Conservation (phyloP, 2,113 vertebrate genomes). For the Oxyura jamaicensis region DNA sequence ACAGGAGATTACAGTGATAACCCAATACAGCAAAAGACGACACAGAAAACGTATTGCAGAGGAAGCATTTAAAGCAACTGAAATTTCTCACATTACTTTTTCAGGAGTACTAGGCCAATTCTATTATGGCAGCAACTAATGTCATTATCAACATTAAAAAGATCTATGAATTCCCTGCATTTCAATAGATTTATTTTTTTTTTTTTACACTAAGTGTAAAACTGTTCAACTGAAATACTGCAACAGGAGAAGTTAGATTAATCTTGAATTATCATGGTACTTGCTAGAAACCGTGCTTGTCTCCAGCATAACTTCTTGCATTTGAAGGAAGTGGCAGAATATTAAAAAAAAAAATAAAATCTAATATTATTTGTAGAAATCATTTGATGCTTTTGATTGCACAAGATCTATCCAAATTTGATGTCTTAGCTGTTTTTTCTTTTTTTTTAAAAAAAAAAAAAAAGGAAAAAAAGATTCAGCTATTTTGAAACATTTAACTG, state of each 20-base stretch:
- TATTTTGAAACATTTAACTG: background rate
- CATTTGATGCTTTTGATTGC: background rate
- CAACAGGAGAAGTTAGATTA: background rate
- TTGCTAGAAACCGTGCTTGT: background rate
- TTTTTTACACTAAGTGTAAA: background rate
- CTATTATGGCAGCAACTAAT: background rate
- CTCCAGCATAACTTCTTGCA: background rate
- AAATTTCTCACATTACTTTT: background rate
- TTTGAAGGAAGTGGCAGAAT: background rate
- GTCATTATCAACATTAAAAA: background rate
- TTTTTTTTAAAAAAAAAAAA: background rate
- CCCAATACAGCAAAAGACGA: background rate
- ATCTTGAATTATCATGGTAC: background rate
- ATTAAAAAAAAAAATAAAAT: background rate
- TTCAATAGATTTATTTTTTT: background rate
- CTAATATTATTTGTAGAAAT: background rate
- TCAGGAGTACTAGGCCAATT: background rate
- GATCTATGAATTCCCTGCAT: too few species aligned
- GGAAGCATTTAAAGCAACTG: background rate
- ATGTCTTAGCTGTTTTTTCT: background rate
- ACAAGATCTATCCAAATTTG: background rate
- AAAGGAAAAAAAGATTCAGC: background rate
- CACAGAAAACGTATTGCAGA: background rate
- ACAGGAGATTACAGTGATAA: background rate
- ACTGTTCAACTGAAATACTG: background rate